Base-by-base conservation (phyloP, 2,797 vertebrate species). In the Crocodylus rhombifer region DNA sequence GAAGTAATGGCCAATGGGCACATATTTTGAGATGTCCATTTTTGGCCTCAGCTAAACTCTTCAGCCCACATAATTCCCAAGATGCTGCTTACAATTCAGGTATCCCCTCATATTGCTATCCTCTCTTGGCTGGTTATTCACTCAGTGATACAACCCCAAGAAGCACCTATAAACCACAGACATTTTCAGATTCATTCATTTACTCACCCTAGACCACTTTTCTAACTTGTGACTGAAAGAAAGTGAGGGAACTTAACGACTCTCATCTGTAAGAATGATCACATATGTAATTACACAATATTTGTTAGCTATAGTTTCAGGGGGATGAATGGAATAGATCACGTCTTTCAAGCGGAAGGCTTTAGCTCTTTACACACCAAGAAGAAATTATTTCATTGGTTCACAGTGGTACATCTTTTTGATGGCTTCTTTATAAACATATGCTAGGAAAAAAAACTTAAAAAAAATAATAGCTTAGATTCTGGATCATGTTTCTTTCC, bases 251-350 rank as follows among this genome's bases (percentile, higher is more conserved):
- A 23, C 13, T 42, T 21, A 42, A 33, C 25, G 33, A 42, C 33
- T 42, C 33, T 78, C 80, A n/a, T 55, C 61, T 63, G 12, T 85
- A 25, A 77, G 18, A 84, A 77, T 67, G 80, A 16, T 4, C 1
- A 21, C 17, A 87, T 33, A 61, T 12, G 11, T 4, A 42, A 7
- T 16, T 5, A 2, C 33, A 30, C 91, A 86, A 82, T 82, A n/a
- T 0, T 0, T 36, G 21, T 2, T 2, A 17, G 74, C 30, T 77
- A 2, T 80, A 12, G 11, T 56, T 87, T 82, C 56, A 74, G 57
- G 23, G 80, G 17, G 1, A 14, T 63, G 73, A 87, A 80, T 20
- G 1, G 8, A 25, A 67, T 51, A 20, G 5, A 65, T 84, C 61
- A 61, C 57, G 78, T 9, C 7, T 88, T 74, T 93, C 18, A 69